phyloP scores from a whole-genome alignment of 2,113 vertebrate genomes.

The Spermophilus dauricus region DNA sequence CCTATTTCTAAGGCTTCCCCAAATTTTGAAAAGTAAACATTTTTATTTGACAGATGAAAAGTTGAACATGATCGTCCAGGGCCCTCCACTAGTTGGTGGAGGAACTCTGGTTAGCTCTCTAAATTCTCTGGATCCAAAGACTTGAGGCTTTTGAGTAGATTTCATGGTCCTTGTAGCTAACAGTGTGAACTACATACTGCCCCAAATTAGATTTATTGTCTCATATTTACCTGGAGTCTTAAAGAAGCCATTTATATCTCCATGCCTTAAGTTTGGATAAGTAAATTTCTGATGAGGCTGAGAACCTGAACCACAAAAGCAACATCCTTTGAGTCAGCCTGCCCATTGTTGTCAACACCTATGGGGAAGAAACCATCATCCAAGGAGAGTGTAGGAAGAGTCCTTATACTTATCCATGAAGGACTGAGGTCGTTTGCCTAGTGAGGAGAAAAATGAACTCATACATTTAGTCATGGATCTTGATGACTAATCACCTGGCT shows the following conservation, averaged over 20 bases:
- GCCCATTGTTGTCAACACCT: background rate
- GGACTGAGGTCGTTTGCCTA: background rate
- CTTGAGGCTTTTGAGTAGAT: background rate
- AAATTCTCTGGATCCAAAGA: background rate
- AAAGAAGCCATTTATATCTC: constrained; percentile 7
- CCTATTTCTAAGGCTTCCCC: background rate
- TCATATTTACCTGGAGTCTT: background rate
- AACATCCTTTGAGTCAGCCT: background rate
- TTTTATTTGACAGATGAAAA: background rate
- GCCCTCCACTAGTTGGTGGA: background rate
- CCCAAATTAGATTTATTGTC: background rate
- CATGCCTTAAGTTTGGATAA: background rate
- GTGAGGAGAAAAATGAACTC: background rate
- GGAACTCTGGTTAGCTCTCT: background rate
- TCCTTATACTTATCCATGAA: background rate
- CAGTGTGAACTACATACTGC: background rate
- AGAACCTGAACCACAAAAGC: background rate
- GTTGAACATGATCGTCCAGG: background rate
- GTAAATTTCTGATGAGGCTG: background rate
- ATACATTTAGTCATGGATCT: background rate
- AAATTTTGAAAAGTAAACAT: background rate
- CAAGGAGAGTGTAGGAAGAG: background rate
- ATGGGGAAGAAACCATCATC: background rate
- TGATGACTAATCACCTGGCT: background rate
- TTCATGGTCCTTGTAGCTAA: background rate